Conservation (phyloP, 2,113 vertebrate genomes). For the Pollachius pollachius region DNA sequence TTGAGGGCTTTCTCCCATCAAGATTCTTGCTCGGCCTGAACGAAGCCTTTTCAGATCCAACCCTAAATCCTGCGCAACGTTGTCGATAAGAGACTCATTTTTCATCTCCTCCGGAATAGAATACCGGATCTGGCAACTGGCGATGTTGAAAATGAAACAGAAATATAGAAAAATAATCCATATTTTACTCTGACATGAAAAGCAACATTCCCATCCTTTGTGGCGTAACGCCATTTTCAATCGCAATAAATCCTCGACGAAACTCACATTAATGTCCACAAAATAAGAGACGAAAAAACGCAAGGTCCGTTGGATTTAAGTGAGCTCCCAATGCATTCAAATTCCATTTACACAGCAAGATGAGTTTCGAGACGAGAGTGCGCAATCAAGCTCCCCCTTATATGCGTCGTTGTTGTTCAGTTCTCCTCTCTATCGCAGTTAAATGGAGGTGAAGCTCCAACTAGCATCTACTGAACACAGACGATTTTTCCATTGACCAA, state of each 20-base stretch:
- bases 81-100: constrained; percentile 41
- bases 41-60: constrained; percentile 44
- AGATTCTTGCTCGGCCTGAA: constrained; percentile 31
- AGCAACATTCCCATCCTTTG: no score
- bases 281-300: no score
- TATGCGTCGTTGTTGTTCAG: no score
- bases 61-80: constrained; percentile 49
- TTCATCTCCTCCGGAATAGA: constrained; percentile 39
- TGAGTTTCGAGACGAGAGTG: constrained; percentile 9
- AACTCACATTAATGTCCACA: no score
- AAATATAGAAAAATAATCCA: not conserved
- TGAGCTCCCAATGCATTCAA: no score
- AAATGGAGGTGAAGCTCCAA: no score
- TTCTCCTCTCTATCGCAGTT: no score
- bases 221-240: no score
- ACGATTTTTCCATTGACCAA: constrained; percentile 12
- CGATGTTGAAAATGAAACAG: not conserved
- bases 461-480: not conserved
- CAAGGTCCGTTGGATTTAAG: no score
- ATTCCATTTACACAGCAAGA: no score
- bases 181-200: not conserved
- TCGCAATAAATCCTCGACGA: no score
- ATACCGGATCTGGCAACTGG: constrained; percentile 51
- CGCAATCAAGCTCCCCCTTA: no score
- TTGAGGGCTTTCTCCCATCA: not conserved